Percentiles rank a stretch among this genome's conserved stretches.
phyloP scores from a whole-genome alignment of 2,113 vertebrate species.

The Arenaria interpres region DNA sequence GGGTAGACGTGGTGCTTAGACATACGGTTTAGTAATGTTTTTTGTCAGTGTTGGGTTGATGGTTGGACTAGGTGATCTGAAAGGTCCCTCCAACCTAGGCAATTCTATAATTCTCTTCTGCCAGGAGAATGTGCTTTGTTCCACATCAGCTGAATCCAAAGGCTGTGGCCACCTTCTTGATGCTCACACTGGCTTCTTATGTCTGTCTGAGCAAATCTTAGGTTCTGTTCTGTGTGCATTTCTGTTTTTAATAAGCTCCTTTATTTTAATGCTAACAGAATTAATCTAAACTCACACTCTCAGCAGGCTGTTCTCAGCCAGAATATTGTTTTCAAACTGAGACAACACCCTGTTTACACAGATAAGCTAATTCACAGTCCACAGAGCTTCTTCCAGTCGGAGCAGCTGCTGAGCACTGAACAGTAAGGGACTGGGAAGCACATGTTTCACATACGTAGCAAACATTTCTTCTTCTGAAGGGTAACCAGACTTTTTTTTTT shows the following conservation, averaged over 20 bases:
- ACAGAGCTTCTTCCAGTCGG: neutral
- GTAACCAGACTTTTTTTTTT: neutral
- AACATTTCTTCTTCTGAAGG: conserved; percentile 31
- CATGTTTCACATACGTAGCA: neutral
- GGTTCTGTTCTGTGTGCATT: neutral
- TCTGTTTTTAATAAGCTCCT: neutral
- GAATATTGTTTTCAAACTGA: conserved; percentile 39
- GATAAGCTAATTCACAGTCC: conserved; percentile 55
- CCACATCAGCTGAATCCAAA: accelerated
- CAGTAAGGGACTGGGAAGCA: neutral
- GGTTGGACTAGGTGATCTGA: too few relatives aligned
- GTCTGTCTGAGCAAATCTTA: neutral
- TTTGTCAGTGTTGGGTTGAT: too few relatives aligned
- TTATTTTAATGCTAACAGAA: neutral
- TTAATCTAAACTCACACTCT: neutral
- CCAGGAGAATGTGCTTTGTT: neutral
- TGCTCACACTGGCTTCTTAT: neutral
- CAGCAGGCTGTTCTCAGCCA: conserved; percentile 33
- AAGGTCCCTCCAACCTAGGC: too few relatives aligned
- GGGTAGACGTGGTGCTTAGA: too few relatives aligned
- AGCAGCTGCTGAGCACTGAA: neutral
- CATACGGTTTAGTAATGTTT: too few relatives aligned
- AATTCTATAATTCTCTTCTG: neutral
- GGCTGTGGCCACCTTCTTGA: neutral
- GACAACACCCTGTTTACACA: conserved; percentile 54